Evolutionary conservation across 2,113 vertebrate genomes (phyloP).

Genomic region (Myrmophylax atrothorax): DNA sequence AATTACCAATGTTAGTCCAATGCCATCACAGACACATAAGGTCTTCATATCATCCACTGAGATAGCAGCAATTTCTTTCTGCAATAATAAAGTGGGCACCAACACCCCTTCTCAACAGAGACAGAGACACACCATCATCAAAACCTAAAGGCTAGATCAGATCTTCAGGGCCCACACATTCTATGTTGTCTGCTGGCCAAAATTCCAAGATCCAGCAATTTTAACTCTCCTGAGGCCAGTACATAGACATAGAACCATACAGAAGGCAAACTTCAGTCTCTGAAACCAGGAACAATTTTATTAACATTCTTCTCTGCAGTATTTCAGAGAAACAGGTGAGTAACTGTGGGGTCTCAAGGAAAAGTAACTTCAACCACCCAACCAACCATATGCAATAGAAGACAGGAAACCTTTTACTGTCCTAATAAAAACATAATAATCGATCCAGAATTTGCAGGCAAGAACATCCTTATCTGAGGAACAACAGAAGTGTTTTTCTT

Average conservation of each 20-base stretch:
- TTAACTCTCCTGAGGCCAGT: not conserved
- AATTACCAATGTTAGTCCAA: not conserved
- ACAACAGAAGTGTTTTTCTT: not conserved
- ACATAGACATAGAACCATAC: accelerated
- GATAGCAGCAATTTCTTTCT: not conserved
- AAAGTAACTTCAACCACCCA: not conserved
- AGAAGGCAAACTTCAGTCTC: not conserved
- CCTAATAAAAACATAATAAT: not conserved
- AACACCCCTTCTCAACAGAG: not conserved
- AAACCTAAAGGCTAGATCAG: not conserved
- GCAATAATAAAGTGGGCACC: not conserved
- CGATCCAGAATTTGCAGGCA: not conserved
- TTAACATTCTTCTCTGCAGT: not conserved
- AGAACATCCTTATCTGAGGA: not conserved
- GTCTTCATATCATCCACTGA: not conserved
- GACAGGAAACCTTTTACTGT: not conserved
- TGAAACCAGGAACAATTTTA: not conserved
- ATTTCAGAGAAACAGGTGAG: not conserved
- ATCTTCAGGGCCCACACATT: not conserved
- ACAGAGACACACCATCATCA: accelerated
- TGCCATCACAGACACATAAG: not conserved
- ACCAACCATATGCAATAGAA: not conserved
- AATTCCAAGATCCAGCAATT: not conserved
- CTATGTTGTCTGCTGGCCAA: not conserved
- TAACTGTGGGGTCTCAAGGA: not conserved